phyloP scores from a whole-genome alignment of 2,113 vertebrate species.

The Empidonax alnorum region DNA sequence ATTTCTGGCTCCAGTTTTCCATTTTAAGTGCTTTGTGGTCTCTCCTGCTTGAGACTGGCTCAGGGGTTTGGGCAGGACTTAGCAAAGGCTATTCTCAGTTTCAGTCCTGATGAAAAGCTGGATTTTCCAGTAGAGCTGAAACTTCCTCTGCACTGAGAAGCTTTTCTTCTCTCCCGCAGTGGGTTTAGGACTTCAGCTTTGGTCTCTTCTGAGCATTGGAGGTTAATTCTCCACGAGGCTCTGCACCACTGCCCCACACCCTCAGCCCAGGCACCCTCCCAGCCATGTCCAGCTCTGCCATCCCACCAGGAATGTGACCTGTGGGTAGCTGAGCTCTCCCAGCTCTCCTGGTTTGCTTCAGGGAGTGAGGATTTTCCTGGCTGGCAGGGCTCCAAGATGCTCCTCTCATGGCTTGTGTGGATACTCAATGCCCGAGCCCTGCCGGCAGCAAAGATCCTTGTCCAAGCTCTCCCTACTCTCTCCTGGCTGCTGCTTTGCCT shows the following conservation, averaged over 20 bases:
- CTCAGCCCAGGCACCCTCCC: neutral
- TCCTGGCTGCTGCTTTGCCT: neutral
- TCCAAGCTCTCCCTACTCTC: neutral
- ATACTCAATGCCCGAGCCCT: neutral
- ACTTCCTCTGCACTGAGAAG: neutral
- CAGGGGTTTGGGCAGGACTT: neutral
- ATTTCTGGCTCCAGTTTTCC: neutral
- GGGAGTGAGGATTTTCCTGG: neutral
- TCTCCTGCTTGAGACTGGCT: neutral
- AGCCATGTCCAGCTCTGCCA: accelerated
- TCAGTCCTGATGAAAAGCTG: neutral
- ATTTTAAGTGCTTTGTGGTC: neutral
- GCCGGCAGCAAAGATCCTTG: neutral
- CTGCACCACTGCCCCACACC: neutral
- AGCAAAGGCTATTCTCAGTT: neutral
- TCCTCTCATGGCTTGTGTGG: neutral
- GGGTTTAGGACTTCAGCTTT: neutral
- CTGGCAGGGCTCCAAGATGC: neutral
- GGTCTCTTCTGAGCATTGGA: neutral
- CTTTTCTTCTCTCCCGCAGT: neutral
- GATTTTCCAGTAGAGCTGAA: neutral
- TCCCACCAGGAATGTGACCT: neutral
- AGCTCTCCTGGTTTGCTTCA: neutral
- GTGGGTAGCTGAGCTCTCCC: neutral
- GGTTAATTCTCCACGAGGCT: neutral